Base-by-base conservation (phyloP, 2,113 vertebrate species). In the Burhinus bistriatus region DNA sequence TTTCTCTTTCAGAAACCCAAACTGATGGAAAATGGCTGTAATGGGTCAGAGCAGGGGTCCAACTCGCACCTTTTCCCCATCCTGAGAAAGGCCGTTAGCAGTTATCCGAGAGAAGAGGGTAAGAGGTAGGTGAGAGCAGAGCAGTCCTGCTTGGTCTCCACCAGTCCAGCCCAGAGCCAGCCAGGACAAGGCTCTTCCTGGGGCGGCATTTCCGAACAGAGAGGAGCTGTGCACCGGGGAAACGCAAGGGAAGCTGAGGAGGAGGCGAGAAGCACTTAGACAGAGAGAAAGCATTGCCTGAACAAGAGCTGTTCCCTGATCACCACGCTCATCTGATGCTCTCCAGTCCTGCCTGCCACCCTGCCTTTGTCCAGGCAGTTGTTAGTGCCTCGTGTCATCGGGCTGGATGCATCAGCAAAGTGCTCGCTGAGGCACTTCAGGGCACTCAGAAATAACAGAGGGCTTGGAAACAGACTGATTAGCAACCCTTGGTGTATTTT, bases 141-240 rank as follows among this genome's bases (percentile, higher is more conserved):
- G 30, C 1, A 0, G 9, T 72, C 6, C 49, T 2, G 0, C n/a
- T 76, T 72, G 73, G 58, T 64, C 29, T 88, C n/a, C 36, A 12
- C 11, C 6, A 2, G 34, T 45, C 36, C 57, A 62, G 45, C 27
- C 57, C 66, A 42, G 59, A 73, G 36, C 20, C 1, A 2, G 19
- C 11, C 59, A 51, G 51, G 45, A 57, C 38, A 79, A 71, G 44
- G 61, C 70, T 40, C 21, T n/a, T 38, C 13, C 55, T 38, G 51
- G 45, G 55, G 38, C 10, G 0, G 26, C 10, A 3, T 55, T 90
- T 83, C 91, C 5, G 0, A 85, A 32, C 5, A 5, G 18, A 61
- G 36, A 66, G 66, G 49, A 89, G 70, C 36, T 11, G 3, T n/a
- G 65, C 12, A 32, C 57, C 4, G 4, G 20, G 18, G 57, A 69